Evolutionary conservation across 2,797 vertebrate genomes (phyloP), one percentile per base, ranked within the genome.

Genomic region (Picus viridis): DNA sequence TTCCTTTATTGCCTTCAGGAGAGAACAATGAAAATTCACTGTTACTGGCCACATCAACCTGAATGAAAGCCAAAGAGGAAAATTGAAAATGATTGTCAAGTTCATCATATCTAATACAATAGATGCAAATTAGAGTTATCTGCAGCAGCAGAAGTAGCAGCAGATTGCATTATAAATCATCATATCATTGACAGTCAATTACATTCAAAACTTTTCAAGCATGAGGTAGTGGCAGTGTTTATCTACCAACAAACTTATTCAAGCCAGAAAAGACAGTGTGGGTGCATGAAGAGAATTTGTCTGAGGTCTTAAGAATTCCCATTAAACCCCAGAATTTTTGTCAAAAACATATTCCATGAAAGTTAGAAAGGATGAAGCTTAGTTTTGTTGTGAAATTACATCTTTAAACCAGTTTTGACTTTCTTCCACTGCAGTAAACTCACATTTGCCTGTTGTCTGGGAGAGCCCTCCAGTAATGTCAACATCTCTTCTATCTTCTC

Each of bases 91-190:
- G 93, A 96, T 95, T 97, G 96, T 97, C 96, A 97, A 95, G 92
- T 97, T 97, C 87, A 94, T 96, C 94, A 96, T 94, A 96, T 96
- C 94, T 97, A 97, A 97, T 97, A 97, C 89, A 97, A 96, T 96
- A 96, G 94, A 96, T 94, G 94, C 93, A 98, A 98, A 98, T 98
- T 97, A 97, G 95, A 97, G 91, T 97, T 98, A 97, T 97, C 96
- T 97, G 88, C 93, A 94, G 91, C 81, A 94, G 95, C 96, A 97
- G 96, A 96, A 97, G 93, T 90, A 96, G 93, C 86, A 97, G 94
- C 95, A 98, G 97, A 98, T 97, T 98, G 96, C 94, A 96, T 98
- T 97, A 97, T 97, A 98, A 98, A 97, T 98, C 97, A 97, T 97
- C 97, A 93, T 97, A 97, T 98, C 95, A 97, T 96, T 97, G 97